Conservation (phyloP, 1,140 invertebrate genomes). For the Drosophila albomicans region DNA sequence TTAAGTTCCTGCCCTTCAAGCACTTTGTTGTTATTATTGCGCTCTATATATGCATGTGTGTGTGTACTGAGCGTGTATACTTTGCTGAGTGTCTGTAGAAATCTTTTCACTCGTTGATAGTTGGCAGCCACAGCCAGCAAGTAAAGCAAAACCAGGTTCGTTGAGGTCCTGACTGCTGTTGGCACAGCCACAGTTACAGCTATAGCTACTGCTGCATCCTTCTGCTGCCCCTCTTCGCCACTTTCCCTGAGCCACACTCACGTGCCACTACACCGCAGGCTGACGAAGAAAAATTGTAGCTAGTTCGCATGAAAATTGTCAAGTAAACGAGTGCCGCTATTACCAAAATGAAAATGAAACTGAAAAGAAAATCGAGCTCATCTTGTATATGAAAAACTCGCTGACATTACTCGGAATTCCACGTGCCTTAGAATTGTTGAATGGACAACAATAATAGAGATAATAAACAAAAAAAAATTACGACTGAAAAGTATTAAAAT, state of each 20-base stretch:
- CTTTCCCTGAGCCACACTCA: neutral
- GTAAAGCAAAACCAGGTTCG: constrained; percentile 50
- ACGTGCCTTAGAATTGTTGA: neutral
- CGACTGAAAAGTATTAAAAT: neutral
- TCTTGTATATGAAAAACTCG: constrained; percentile 62
- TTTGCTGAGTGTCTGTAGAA: constrained; percentile 42
- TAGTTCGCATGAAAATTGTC: constrained; percentile 77
- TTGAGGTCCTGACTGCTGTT: constrained; percentile 38
- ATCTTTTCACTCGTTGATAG: constrained; percentile 71
- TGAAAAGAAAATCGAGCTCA: constrained; percentile 78
- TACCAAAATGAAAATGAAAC: constrained; percentile 75
- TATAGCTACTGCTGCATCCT: constrained; percentile 25
- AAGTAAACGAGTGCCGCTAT: constrained; percentile 66
- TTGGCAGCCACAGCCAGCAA: constrained; percentile 46
- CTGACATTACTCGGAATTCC: neutral
- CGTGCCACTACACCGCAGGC: constrained; percentile 41
- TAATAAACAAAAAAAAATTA: neutral
- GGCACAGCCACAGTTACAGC: constrained; percentile 1
- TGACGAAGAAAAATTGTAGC: constrained; percentile 80
- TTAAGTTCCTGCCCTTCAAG: constrained; percentile 69
- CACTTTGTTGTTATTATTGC: constrained; percentile 36
- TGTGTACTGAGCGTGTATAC: constrained; percentile 14
- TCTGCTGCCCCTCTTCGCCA: neutral
- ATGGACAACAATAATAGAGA: neutral
- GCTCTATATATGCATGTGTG: neutral